Evolutionary conservation across 2,797 vertebrate species (phyloP), one percentile per base, ranked within the genome.

Genomic region (Galaxias olidus): DNA sequence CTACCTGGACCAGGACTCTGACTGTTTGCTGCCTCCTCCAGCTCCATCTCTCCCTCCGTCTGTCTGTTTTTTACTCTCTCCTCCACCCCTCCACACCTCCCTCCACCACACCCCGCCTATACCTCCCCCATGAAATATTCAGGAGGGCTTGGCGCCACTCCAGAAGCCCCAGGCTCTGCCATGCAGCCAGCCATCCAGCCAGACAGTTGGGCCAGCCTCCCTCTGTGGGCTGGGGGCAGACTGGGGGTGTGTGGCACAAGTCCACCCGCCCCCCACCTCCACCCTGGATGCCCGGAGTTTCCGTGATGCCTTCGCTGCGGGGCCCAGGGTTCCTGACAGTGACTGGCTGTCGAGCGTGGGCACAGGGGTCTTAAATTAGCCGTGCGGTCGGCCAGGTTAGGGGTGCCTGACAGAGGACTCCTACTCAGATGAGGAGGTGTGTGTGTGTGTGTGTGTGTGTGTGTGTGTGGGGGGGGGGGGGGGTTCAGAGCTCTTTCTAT

Each of bases 51-150:
- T 30, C 30, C 2, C 30, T 30, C 30, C 30, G 2, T 30, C 30
- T 30, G 3, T 30, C 30, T 30, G 3, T 30, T 30, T 30, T 6
- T 2, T 30, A 3, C 6, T 30, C 30, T 2, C 30, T 30, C 30
- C 30, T 30, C 30, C 30, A 30, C 20, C 49, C 14, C 44, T 46
- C 0, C 11, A 51, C 53, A 15, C 15, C 65, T 49, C 15, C 50
- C 56, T 13, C 58, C 20, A 17, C 68, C 9, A 48, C 50, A 17
- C 49, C 53, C 8, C 6, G 10, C 18, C 52, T 20, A 41, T 46
- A 9, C 14, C 62, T 59, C 48, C 48, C 30, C 83, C 54, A 82
- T 85, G n/a, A 82, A 89, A 85, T 80, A 87, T 87, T 86, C 75
- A 82, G 43, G 61, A 53, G n/a, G 17, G 15, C 18, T 11, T 76